phyloP scores from a whole-genome alignment of 1,140 invertebrate species.

The Helicoverpa zea region DNA sequence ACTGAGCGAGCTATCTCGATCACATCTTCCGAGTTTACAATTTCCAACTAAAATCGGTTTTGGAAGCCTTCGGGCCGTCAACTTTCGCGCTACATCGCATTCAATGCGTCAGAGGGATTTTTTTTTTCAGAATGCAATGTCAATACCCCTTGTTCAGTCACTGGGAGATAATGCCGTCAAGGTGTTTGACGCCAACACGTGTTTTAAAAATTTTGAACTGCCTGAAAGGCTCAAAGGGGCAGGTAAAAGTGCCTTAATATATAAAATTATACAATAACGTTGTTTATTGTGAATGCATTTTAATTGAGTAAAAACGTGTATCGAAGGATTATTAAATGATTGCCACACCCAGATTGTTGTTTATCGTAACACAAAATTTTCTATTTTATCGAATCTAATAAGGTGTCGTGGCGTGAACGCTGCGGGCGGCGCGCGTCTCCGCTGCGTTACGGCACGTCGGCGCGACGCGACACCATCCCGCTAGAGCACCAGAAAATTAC shows the following conservation, averaged over 20 bases:
- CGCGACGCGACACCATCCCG: conserved; percentile 63
- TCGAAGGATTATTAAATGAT: conserved; percentile 64
- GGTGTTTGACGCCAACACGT: not conserved
- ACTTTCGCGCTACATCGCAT: conserved; percentile 56
- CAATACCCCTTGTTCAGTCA: conserved; percentile 64
- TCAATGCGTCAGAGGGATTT: conserved; percentile 58
- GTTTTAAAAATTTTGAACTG: not conserved
- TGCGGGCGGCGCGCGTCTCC: conserved; percentile 58
- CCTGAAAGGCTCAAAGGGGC: too few relatives aligned
- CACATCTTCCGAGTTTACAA: conserved; percentile 57
- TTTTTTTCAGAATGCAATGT: conserved; percentile 61
- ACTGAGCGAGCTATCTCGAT: conserved; percentile 60
- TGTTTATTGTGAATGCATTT: not conserved
- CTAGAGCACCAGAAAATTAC: conserved; percentile 77
- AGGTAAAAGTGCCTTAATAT: too few relatives aligned
- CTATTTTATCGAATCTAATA: conserved; percentile 80
- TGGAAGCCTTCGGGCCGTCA: conserved; percentile 49
- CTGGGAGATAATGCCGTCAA: conserved; percentile 47
- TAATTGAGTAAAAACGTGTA: not conserved
- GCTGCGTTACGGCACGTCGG: conserved; percentile 61
- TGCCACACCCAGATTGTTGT: conserved; percentile 64
- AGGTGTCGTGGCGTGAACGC: conserved; percentile 57
- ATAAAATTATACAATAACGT: too few relatives aligned
- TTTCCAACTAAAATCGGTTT: conserved; percentile 53
- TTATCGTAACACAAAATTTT: conserved; percentile 74